phyloP scores from a whole-genome alignment of 2,797 vertebrate genomes.

The Nannoperca obscura region DNA sequence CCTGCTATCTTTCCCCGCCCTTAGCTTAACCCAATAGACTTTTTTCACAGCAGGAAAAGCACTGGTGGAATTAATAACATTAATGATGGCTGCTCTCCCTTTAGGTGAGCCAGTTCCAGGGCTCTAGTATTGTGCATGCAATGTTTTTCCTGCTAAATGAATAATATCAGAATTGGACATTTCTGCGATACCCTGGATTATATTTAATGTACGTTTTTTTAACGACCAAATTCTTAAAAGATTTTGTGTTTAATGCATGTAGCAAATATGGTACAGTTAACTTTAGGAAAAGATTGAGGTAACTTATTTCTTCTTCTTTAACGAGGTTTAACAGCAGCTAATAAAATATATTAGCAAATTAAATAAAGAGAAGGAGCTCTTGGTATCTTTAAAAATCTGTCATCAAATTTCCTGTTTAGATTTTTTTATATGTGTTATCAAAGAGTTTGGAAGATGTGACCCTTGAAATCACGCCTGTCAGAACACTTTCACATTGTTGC shows the following conservation, averaged over 20 bases:
- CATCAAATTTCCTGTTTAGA: constrained; percentile 17
- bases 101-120: no score
- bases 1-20: no score
- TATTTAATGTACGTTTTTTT: neutral
- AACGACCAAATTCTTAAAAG: neutral
- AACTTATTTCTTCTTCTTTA: no score
- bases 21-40: no score
- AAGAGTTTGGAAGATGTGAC: constrained; percentile 32
- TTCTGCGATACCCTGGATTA: neutral
- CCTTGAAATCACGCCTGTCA: constrained; percentile 43
- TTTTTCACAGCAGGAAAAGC: no score
- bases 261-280: no score
- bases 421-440: constrained; percentile 33
- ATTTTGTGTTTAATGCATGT: no score
- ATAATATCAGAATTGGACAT: neutral
- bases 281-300: no score
- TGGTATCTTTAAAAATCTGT: constrained; percentile 1
- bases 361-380: constrained; percentile 7
- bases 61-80: no score
- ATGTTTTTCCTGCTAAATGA: neutral
- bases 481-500: constrained; percentile 26
- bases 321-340: no score
- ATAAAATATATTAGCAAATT: neutral
- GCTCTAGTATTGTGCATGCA: no score
- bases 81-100: no score